phyloP scores from a whole-genome alignment of 2,888 invertebrate species.

The Parnassius glacialis region DNA sequence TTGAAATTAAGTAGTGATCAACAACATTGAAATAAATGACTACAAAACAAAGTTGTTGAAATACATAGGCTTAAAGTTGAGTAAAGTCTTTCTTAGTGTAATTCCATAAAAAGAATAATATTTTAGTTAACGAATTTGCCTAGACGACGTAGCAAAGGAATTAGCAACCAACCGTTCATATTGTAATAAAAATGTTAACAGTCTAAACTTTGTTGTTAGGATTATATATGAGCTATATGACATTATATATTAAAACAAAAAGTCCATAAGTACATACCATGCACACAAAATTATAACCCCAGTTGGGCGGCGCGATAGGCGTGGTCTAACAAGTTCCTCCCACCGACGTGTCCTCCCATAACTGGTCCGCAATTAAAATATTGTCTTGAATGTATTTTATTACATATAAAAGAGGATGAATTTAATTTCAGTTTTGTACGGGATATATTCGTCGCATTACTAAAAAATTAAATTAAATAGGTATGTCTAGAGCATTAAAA shows the following conservation, averaged over 20 bases:
- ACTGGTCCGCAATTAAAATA: constrained; percentile 55
- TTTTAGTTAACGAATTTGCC: no score
- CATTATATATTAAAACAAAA: background rate
- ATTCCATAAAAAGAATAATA: no score
- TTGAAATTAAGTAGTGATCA: no score
- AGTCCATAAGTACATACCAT: constrained; percentile 25
- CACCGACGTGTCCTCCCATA: constrained; percentile 45
- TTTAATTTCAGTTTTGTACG: constrained; percentile 33
- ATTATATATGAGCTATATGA: background rate
- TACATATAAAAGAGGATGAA: constrained; percentile 36
- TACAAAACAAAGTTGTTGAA: no score
- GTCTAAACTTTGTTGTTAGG: no score
- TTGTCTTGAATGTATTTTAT: constrained; percentile 31
- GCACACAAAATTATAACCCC: constrained; percentile 24
- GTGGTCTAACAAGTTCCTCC: constrained; percentile 55
- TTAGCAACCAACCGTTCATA: no score
- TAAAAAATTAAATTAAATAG: background rate
- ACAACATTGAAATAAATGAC: no score
- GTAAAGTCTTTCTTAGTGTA: no score
- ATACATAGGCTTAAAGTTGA: no score
- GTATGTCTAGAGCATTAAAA: background rate
- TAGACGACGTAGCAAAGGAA: no score
- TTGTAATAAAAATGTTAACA: no score
- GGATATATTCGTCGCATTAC: constrained; percentile 27
- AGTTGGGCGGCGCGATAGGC: constrained; percentile 52